These are phyloP conservation scores for Lytechinus variegatus DNA, from an alignment of 35 echinoderm and acorn worm species.

Conservation along the genomic window DNA sequence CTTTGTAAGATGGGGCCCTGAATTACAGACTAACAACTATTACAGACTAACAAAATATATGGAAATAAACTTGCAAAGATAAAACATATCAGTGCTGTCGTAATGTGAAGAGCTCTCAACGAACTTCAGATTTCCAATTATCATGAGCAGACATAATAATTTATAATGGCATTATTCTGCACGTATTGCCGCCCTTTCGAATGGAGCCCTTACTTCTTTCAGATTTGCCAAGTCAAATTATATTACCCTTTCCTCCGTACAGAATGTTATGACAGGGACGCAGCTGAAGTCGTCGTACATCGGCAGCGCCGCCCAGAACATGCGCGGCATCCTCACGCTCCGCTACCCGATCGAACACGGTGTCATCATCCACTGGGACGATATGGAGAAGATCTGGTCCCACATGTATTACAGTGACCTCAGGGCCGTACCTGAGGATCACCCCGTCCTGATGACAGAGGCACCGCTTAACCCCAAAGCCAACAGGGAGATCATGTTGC, in stretches of 20 bases:
- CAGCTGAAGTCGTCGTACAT: constrained; percentile 14
- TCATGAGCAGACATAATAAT: no score
- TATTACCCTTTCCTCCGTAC: neutral
- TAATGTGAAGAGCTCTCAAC: no score
- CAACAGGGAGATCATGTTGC: constrained; percentile 44
- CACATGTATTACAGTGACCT: constrained; percentile 52
- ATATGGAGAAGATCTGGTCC: constrained; percentile 52
- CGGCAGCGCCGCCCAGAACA: neutral
- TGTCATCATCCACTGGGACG: constrained; percentile 48
- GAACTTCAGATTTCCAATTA: no score
- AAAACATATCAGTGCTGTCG: no score
- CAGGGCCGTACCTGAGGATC: constrained; percentile 25
- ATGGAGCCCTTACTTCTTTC: no score
- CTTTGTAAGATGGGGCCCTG: no score
- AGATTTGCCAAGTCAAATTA: no score
- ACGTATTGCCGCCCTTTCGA: no score
- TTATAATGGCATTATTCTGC: no score
- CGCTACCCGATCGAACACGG: constrained; percentile 48
- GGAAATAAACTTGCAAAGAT: no score
- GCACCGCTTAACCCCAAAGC: constrained; percentile 37
- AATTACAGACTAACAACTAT: no score
- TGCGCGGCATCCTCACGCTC: constrained; percentile 46
- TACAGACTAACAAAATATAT: no score
- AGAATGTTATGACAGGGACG: constrained; percentile 46
- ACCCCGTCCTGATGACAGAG: constrained; percentile 32